Base-by-base conservation (phyloP, 2,113 vertebrate species). In the Mus pahari region DNA sequence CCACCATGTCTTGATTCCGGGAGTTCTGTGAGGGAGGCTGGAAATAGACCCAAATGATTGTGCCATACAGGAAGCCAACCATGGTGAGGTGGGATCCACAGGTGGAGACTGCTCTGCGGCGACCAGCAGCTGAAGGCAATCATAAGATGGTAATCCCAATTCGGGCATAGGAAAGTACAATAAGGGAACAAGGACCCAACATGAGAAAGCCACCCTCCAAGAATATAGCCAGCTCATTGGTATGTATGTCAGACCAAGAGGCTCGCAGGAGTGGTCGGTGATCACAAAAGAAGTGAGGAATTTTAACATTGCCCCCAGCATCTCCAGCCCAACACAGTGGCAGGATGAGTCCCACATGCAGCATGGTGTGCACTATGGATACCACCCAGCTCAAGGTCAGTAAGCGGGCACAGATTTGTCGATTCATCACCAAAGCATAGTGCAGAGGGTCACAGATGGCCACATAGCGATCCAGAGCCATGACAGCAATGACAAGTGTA, bases 31-130 rank as follows among this genome's bases (percentile, higher is more conserved):
- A 96, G 36, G 95, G 70, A 53, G 90, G 94, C 71, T 95, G 96
- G 78, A 95, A 97, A 39, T 96, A 96, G 50, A 94, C 97, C 82
- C 90, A 97, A 74, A 97, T 94, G 74, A 97, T 95, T 10, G 97
- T 96, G 20, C 97, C 97, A 53, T 97, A 98, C 82, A 98, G 53
- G n/a, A 98, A 96, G 7, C 84, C 92, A 74, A 97, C 96, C 90
- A 97, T 97, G 81, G 97, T 97, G 39, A 97, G 95, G 68, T 97
- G 97, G 64, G 97, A 98, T 28, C 96, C 94, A n/a, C 97, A 97
- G 2, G 96, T 97, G 4, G 98, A 98, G 81, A 96, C 73, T 2
- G 96, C 96, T 89, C 66, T 75, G 24, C 1, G 24, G 58, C 90
- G 90, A 50, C 96, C 96, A 48, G 94, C 64, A 68, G 91, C 94